Evolutionary conservation across 2,888 invertebrate genomes (phyloP).

Genomic region (Clepsis dumicolana): DNA sequence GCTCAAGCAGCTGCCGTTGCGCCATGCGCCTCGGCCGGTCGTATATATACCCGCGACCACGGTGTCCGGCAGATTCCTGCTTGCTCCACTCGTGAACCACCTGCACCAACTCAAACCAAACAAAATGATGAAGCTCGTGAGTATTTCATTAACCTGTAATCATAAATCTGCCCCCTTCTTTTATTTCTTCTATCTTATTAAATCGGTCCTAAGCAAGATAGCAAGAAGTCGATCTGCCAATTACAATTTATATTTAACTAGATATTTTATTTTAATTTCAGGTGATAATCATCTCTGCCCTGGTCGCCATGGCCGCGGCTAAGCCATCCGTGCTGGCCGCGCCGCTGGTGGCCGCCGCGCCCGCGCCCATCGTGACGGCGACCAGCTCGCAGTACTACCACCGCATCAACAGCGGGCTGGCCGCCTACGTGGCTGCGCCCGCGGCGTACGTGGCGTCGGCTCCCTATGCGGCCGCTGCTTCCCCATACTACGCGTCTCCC

Average conservation of each 20-base stretch:
- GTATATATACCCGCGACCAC: conserved; percentile 69
- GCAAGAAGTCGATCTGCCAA: too few relatives aligned
- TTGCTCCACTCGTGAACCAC: conserved; percentile 53
- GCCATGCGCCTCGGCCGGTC: conserved; percentile 53
- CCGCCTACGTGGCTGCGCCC: conserved; percentile 71
- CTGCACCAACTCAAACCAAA: conserved; percentile 55
- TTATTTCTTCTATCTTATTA: too few relatives aligned
- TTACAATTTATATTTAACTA: too few relatives aligned
- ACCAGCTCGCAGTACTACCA: conserved; percentile 90
- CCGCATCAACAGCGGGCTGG: conserved; percentile 86
- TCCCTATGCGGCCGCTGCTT: conserved; percentile 53
- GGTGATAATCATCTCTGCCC: conserved; percentile 70
- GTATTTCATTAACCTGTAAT: conserved; percentile 55
- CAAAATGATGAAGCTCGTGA: conserved; percentile 82
- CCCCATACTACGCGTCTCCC: conserved; percentile 63
- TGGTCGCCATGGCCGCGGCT: conserved; percentile 71
- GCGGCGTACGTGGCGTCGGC: conserved; percentile 48
- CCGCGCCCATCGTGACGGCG: conserved; percentile 86
- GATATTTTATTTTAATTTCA: conserved; percentile 57
- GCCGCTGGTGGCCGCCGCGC: conserved; percentile 67
- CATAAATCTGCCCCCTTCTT: not conserved
- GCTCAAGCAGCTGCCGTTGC: conserved; percentile 62
- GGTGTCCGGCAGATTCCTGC: conserved; percentile 61
- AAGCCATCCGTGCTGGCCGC: conserved; percentile 64
- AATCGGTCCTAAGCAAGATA: too few relatives aligned